Evolutionary conservation across 2,797 vertebrate species (phyloP), one percentile per base, ranked within the genome.

Genomic region (Muraenolepis orangiensis): DNA sequence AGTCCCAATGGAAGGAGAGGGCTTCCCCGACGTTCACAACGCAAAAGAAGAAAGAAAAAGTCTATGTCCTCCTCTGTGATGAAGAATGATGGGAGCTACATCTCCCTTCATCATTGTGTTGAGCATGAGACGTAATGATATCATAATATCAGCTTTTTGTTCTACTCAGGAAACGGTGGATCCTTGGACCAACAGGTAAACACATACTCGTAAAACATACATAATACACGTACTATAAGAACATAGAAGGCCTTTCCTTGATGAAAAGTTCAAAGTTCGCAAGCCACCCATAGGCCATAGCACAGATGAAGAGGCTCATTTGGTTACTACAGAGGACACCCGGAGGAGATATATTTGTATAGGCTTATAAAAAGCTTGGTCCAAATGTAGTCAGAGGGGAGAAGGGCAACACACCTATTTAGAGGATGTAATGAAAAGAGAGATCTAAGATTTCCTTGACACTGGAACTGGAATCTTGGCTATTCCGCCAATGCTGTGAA

Each of bases 381-480:
- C 90, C 90, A 87, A 91, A 88, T 89, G 85, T 77, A 83, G 80
- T 81, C 76, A 57, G 74, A 82, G 86, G 83, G 78, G 86, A 87
- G 86, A 82, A 89, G 85, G 83, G 75, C 75, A 82, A 87, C 57
- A 18, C 82, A 85, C 91, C 91, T 93, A 94, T 94, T 94, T 94
- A 86, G 86, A 89, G 88, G 91, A 91, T 91, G 90, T 78, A 88
- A 88, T 90, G 86, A 93, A 93, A 93, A 85, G 86, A 85, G 82
- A 83, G 85, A 91, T 91, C 84, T 86, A 90, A 87, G 91, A 91
- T 91, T 87, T 89, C 81, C 83, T 85, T 23, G 69, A 89, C 85
- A 87, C 78, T n/a, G n/a, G n/a, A 81, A 69, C 71, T 75, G 91
- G 93, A 86, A 94, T 93, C 84, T 86, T 79, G 79, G 88, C 80